A percentile compares a stretch with the other conserved stretches of the same genome.
Evolutionary conservation across 1,140 invertebrate genomes (phyloP).

Genomic region (Solenopsis fugax): DNA sequence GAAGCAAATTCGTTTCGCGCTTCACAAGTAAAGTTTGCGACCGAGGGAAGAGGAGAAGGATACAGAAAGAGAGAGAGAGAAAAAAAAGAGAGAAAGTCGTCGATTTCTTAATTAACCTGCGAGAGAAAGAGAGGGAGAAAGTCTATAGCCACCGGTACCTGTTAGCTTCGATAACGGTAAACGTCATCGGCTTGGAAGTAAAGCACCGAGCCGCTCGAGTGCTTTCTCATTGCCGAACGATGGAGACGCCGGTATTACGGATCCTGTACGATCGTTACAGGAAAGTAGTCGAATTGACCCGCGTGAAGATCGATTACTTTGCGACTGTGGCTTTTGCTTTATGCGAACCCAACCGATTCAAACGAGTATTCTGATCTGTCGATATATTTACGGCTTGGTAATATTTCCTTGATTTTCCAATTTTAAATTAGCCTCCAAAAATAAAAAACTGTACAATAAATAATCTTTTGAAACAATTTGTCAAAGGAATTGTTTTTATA

Average conservation of each 20-base stretch:
- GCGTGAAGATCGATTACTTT: slow-evolving; percentile 29
- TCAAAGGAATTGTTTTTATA: neutral
- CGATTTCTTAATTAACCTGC: slow-evolving; percentile 66
- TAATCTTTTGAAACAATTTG: neutral
- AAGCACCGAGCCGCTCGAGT: slow-evolving; percentile 64
- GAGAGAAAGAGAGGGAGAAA: slow-evolving; percentile 58
- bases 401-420: neutral
- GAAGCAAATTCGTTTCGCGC: slow-evolving; percentile 22
- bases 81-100: slow-evolving; percentile 42
- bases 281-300: slow-evolving; percentile 34
- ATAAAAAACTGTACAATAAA: slow-evolving; percentile 1
- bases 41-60: neutral
- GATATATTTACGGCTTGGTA: neutral
- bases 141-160: slow-evolving; percentile 68
- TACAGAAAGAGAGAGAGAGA: neutral
- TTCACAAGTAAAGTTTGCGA: neutral
- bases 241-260: slow-evolving; percentile 29
- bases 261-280: slow-evolving; percentile 24
- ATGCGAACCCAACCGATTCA: neutral
- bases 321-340: neutral
- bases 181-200: slow-evolving; percentile 71
- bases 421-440: neutral
- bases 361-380: neutral
- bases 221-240: slow-evolving; percentile 54
- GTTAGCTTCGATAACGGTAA: slow-evolving; percentile 76